These are phyloP conservation scores for Cataglyphis altisquamis DNA, from an alignment of 2,888 invertebrate genomes.

Conservation along the genomic window DNA sequence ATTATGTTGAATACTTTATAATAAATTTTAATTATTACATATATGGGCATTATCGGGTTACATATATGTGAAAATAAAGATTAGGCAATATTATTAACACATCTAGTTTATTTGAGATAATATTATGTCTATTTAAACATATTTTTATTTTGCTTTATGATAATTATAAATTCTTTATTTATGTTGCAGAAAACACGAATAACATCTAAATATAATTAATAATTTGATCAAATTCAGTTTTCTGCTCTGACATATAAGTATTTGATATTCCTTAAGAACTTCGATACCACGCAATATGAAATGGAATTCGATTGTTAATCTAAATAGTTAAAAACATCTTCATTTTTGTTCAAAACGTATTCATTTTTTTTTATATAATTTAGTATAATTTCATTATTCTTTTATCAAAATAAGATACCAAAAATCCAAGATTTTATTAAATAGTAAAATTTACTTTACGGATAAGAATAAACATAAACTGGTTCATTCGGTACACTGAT, in stretches of 20 bases:
- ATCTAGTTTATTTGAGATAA: not conserved
- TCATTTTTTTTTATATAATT: slow-evolving; percentile 76
- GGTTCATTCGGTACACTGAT: slow-evolving; percentile 46
- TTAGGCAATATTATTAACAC: not conserved
- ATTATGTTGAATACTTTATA: not conserved
- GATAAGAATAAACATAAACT: not conserved
- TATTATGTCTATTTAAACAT: not conserved
- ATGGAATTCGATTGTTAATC: slow-evolving; percentile 72
- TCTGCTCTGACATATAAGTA: slow-evolving; percentile 67
- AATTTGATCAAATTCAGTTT: slow-evolving; percentile 71
- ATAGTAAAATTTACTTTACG: not conserved
- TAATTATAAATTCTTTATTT: not conserved
- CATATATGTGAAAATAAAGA: not conserved
- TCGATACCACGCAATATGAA: slow-evolving; percentile 70
- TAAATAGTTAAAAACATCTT: slow-evolving; percentile 71
- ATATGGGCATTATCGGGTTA: not conserved
- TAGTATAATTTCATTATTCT: not conserved
- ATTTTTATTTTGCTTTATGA: not conserved
- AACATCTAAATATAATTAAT: slow-evolving; percentile 62
- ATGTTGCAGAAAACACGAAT: no score
- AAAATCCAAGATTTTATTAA: slow-evolving; percentile 17
- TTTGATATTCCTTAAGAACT: slow-evolving; percentile 73
- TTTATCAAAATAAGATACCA: not conserved
- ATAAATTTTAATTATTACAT: not conserved
- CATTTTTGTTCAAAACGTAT: slow-evolving; percentile 60